Conservation (phyloP, 92 coral and sea anemone genomes). For the Umimayanthus kanabou region DNA sequence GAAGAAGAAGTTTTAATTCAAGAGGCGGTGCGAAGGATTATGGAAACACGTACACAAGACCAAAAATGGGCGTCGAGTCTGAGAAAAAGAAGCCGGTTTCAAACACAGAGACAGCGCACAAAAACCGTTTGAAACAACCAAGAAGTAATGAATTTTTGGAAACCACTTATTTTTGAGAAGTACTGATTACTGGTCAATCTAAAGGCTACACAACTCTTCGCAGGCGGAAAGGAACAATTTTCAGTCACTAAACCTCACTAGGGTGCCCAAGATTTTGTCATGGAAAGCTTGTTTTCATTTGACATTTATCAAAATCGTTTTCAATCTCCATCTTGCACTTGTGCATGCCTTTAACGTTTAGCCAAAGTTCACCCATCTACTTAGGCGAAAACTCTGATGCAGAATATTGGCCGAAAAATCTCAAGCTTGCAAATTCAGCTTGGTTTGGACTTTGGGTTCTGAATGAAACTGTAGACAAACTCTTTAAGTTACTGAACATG, state of each 20-base stretch:
- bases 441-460: too few relatives aligned
- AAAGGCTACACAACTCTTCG: neutral
- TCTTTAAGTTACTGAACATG: too few relatives aligned
- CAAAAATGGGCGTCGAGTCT: constrained; percentile 37
- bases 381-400: too few relatives aligned
- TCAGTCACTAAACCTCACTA: neutral
- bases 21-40: constrained; percentile 70
- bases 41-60: constrained; percentile 61
- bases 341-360: too few relatives aligned
- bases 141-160: neutral
- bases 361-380: too few relatives aligned
- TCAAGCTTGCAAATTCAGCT: too few relatives aligned
- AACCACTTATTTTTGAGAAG: neutral
- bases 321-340: too few relatives aligned
- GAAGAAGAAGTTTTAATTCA: constrained; percentile 70
- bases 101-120: constrained; percentile 31
- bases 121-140: constrained; percentile 20
- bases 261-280: too few relatives aligned
- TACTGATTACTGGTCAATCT: neutral
- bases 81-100: constrained; percentile 54
- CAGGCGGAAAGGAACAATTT: neutral
- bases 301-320: too few relatives aligned
- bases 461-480: too few relatives aligned
- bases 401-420: too few relatives aligned
- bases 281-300: too few relatives aligned